These are phyloP conservation scores for Orthosia gracilis DNA, from an alignment of 2,888 invertebrate species.

Conservation along the genomic window DNA sequence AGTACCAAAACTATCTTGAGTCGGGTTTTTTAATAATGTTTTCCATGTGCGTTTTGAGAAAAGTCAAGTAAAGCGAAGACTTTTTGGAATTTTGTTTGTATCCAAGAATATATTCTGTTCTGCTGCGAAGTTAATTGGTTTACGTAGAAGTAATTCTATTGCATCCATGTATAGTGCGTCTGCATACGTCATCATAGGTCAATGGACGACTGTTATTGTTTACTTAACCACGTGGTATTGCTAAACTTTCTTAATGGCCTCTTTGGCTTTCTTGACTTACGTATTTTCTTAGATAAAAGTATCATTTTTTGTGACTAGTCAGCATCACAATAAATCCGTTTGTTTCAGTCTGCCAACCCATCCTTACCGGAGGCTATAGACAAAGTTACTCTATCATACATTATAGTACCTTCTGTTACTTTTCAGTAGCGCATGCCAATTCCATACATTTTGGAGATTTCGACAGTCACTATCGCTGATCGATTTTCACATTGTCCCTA, in stretches of 20 bases:
- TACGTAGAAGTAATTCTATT: conserved; percentile 19
- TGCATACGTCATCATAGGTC: conserved; percentile 23
- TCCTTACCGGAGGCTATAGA: too few relatives aligned
- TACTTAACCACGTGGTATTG: neutral
- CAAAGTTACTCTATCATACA: too few relatives aligned
- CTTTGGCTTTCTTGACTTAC: neutral
- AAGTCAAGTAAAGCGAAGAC: neutral
- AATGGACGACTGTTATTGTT: conserved; percentile 33
- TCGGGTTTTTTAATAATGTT: neutral
- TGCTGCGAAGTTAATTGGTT: conserved; percentile 22
- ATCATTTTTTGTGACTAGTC: neutral
- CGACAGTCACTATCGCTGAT: too few relatives aligned
- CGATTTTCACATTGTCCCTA: too few relatives aligned
- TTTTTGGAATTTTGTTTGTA: neutral
- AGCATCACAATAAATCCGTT: too few relatives aligned
- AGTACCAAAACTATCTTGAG: conserved; percentile 5
- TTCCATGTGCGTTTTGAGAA: neutral
- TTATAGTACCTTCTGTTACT: too few relatives aligned
- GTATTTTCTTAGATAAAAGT: neutral
- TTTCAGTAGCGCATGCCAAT: too few relatives aligned
- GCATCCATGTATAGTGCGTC: conserved; percentile 8
- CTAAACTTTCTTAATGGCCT: neutral
- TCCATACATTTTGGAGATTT: too few relatives aligned
- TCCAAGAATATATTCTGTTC: neutral
- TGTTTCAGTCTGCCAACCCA: too few relatives aligned